Evolutionary conservation across 2,113 vertebrate genomes (phyloP), one percentile per base, ranked within the genome.

Genomic region (Brachirus orientalis): DNA sequence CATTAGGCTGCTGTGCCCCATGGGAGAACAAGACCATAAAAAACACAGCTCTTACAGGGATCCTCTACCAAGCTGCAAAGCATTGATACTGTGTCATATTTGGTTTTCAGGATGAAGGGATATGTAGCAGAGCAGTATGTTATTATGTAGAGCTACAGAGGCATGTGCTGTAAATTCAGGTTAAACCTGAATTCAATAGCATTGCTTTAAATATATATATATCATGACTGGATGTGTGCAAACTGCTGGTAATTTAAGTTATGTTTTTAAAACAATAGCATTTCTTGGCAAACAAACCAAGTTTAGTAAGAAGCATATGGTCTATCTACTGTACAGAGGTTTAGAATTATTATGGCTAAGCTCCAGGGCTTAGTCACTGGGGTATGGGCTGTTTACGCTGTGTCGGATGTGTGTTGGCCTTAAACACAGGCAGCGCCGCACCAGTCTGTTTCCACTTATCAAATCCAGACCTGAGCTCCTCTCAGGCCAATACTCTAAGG

Each of bases 401-500:
- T 80, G 88, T 89, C 89, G 92, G 92, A 93, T 91, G 92, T 93
- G 75, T 67, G 54, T 89, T 82, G 72, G 77, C 86, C 90, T 88
- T 91, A 91, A 83, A 80, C 85, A 79, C 85, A 66, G 75, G 88
- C 83, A 75, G 75, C 54, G n/a, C 65, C 68, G 85, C 73, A 82
- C 79, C 37, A 47, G 87, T 93, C 94, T 95, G 94, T 88, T 94
- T 95, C 94, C 91, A 95, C 91, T 95, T 94, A 95, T 93, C 90
- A 91, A 90, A 90, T 88, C 88, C 94, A 95, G 94, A 93, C 89
- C 89, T 90, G 90, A 84, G 79, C 93, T 93, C 90, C 89, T 89
- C 72, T 85, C 76, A 78, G 82, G 76, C 78, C 86, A 71, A 84
- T 72, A 67, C 80, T 79, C 84, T 7, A 71, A 86, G 85, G 86